Percentiles rank a stretch among this genome's conserved stretches.
These are phyloP conservation scores for Drosophila kepulauana DNA, from an alignment of 1,140 invertebrate genomes.

Conservation along the genomic window DNA sequence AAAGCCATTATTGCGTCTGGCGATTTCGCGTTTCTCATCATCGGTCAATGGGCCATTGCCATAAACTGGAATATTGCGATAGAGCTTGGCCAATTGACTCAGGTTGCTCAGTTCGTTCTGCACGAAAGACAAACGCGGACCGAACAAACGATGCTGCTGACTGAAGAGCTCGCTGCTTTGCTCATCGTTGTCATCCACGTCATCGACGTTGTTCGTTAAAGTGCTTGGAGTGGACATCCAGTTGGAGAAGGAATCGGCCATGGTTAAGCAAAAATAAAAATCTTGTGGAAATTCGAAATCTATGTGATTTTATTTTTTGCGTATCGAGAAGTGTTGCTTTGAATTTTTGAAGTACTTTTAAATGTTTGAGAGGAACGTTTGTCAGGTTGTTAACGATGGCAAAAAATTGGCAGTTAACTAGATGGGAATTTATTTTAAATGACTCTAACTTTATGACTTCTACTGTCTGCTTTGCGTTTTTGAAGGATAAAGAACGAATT, in stretches of 20 bases:
- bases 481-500: too few relatives aligned
- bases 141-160: background rate
- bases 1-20: slow-evolving; percentile 17
- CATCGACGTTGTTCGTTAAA: background rate
- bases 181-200: slow-evolving; percentile 5
- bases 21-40: slow-evolving; percentile 54
- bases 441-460: too few relatives aligned
- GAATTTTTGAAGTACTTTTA: background rate
- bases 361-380: too few relatives aligned
- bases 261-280: slow-evolving; percentile 5
- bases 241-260: slow-evolving; percentile 50
- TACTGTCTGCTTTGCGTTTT: background rate
- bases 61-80: slow-evolving; percentile 21
- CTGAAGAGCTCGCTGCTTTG: background rate
- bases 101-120: slow-evolving; percentile 22
- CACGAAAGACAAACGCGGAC: slow-evolving; percentile 9
- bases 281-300: slow-evolving; percentile 18
- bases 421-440: too few relatives aligned
- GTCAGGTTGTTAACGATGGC: background rate
- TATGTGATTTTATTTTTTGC: background rate
- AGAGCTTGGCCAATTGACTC: slow-evolving; percentile 31
- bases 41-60: slow-evolving; percentile 48
- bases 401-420: background rate
- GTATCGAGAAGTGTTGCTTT: slow-evolving; percentile 2
- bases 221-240: slow-evolving; percentile 28